Evolutionary conservation across 2,113 vertebrate genomes (phyloP), one percentile per base, ranked within the genome.

Genomic region (Chauna torquata): DNA sequence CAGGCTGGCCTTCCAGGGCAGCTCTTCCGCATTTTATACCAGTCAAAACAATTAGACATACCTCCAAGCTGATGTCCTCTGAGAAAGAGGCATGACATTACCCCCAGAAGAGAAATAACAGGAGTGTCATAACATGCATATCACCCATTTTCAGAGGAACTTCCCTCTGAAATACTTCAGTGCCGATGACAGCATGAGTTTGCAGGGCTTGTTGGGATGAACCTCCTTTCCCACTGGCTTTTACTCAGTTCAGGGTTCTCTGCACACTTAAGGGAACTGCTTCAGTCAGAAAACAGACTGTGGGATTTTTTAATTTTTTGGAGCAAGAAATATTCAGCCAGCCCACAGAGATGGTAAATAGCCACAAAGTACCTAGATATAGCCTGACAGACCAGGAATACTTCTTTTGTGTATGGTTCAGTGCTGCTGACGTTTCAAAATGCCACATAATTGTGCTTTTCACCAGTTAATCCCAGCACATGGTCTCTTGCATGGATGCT

Each of bases 1-100:
- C 55, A 94, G 54, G 25, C 27, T 38, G 72, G 83, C 50, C 70
- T 92, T 91, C 66, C 49, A 82, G 81, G 70, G 92, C 94, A 91
- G 88, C 91, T 80, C 92, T 94, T 95, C 75, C 86, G 88, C 54
- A 94, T 96, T 95, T 97, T 86, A 92, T 75, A 94, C 78, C 71
- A 88, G 91, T 96, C 97, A 96, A 79, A 96, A 79, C 70, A 95
- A 96, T 97, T 95, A 70, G 95, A 96, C 62, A 96, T 76, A 95
- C 92, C 44, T 89, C 65, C 62, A 79, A 78, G 66, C 54, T 94
- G 88, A 96, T 74, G 54, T 86, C 66, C 49, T 89, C 14, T 6
- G 32, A 92, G 61, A 82, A 79, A 91, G 58, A 89, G 62, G 88
- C 91, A 91, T 94, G 91, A 92, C 86, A 20, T 92, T 89, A 85